Evolutionary conservation across 2,113 vertebrate species (phyloP).

Genomic region (Stigmatopora argus): DNA sequence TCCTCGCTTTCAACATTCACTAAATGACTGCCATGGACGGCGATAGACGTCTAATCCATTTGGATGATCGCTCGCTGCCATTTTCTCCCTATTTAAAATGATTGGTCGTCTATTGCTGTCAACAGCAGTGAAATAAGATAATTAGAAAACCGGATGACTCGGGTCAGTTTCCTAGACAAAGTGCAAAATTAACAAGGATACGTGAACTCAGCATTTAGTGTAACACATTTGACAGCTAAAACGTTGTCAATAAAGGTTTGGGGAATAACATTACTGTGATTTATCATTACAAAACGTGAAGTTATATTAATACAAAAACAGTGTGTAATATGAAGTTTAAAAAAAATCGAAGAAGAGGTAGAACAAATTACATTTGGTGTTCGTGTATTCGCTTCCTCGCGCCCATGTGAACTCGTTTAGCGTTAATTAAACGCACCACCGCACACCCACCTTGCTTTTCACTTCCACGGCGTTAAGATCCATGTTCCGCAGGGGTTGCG

Average conservation of each 20-base stretch:
- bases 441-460: constrained; percentile 87
- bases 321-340: neutral
- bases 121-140: no score
- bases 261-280: neutral
- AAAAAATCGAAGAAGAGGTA: neutral
- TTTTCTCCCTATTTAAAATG: no score
- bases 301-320: neutral
- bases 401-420: neutral
- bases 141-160: no score
- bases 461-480: constrained; percentile 88
- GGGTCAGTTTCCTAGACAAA: neutral
- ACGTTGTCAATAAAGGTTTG: neutral
- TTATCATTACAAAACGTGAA: neutral
- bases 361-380: neutral
- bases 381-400: neutral
- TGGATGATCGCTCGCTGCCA: no score
- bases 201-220: neutral
- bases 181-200: neutral
- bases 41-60: no score
- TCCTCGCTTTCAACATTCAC: no score
- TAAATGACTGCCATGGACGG: no score
- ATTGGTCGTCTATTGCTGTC: no score
- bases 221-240: neutral
- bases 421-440: neutral
- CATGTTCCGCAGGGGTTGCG: constrained; percentile 79